These are phyloP conservation scores for Slavum lentiscoides DNA, from an alignment of 2,888 invertebrate species.

Conservation along the genomic window DNA sequence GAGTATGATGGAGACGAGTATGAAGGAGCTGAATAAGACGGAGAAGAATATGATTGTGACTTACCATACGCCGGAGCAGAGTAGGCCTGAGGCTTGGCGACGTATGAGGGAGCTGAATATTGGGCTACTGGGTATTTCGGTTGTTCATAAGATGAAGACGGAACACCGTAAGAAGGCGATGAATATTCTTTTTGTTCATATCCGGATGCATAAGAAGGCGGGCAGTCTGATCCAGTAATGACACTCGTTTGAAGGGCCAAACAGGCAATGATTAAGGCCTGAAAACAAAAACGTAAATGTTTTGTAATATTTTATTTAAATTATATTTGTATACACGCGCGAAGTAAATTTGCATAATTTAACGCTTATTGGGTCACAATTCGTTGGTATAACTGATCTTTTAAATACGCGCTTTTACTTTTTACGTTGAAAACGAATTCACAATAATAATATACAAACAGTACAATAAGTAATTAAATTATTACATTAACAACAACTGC, in stretches of 20 bases:
- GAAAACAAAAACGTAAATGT: not conserved
- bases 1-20: conserved; percentile 4
- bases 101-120: conserved; percentile 48
- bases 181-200: conserved; percentile 22
- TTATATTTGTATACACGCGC: too few species aligned
- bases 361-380: too few species aligned
- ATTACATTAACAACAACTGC: too few species aligned
- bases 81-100: conserved; percentile 23
- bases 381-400: too few species aligned
- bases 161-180: conserved; percentile 3
- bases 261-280: conserved; percentile 34
- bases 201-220: conserved; percentile 14
- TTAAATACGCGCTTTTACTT: too few species aligned
- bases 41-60: conserved; percentile 20
- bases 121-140: conserved; percentile 18
- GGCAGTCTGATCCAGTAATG: conserved; percentile 34
- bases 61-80: conserved; percentile 30
- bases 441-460: too few species aligned
- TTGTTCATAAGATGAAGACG: conserved; percentile 11
- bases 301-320: not conserved
- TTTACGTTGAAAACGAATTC: too few species aligned
- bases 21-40: conserved; percentile 13
- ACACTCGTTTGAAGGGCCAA: conserved; percentile 37
- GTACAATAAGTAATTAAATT: too few species aligned
- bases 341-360: too few species aligned